Evolutionary conservation across 2,888 invertebrate genomes (phyloP).

Genomic region (Ectemnius cavifrons): DNA sequence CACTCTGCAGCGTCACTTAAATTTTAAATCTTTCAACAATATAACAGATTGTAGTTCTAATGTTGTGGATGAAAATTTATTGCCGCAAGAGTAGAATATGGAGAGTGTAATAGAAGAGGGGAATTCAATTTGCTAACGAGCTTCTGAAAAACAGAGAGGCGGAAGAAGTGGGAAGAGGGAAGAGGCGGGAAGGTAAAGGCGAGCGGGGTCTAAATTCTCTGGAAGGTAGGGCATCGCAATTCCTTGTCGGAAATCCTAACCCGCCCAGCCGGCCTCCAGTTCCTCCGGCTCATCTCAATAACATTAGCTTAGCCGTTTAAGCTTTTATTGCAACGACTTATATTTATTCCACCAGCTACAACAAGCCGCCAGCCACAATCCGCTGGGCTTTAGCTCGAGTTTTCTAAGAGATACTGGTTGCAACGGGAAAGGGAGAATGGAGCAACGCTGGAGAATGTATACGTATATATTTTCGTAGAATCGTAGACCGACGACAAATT

Average conservation of each 20-base stretch:
- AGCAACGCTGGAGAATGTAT: too few relatives aligned
- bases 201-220: slow-evolving; percentile 62
- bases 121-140: slow-evolving; percentile 65
- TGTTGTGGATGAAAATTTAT: too few relatives aligned
- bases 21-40: too few relatives aligned
- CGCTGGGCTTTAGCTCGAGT: slow-evolving; percentile 23
- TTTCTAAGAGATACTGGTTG: not conserved
- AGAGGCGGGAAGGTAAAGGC: too few relatives aligned
- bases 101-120: slow-evolving; percentile 23
- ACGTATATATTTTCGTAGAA: too few relatives aligned
- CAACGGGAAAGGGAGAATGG: too few relatives aligned
- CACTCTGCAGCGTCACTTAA: too few relatives aligned
- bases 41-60: too few relatives aligned
- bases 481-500: too few relatives aligned
- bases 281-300: slow-evolving; percentile 74
- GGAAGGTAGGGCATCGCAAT: slow-evolving; percentile 64
- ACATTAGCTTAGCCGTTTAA: slow-evolving; percentile 73
- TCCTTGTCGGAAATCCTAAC: slow-evolving; percentile 65
- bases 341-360: slow-evolving; percentile 55
- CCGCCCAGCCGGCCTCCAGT: slow-evolving; percentile 63
- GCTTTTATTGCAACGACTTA: slow-evolving; percentile 68
- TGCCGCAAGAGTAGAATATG: too few relatives aligned
- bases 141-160: slow-evolving; percentile 52
- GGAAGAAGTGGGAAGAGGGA: slow-evolving; percentile 7
- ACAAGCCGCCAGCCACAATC: slow-evolving; percentile 32